Evolutionary conservation across 2,888 invertebrate genomes (phyloP), one percentile per base, ranked within the genome.

Genomic region (Metacarcinus magister): DNA sequence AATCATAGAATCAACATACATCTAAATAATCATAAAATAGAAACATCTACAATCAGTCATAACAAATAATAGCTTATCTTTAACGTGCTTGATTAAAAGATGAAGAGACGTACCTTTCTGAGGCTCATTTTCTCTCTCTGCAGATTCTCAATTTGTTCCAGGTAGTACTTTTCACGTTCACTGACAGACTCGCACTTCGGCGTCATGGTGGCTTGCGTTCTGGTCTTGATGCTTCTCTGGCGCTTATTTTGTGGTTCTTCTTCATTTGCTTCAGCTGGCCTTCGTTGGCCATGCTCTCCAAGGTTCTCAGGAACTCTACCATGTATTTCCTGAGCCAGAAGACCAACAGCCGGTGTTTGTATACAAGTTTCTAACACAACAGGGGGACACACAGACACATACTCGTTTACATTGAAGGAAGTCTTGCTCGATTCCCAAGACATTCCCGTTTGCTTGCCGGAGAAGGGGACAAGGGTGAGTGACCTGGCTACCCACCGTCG

Each of bases 51-150:
- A 19, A 5, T 23, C 39, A 94, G 82, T 2, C 48, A 94, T 13
- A 82, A 46, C 5, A 48, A 23, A 92, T 28, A 4, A 39, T n/a
- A 44, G 10, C 10, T 39, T 2, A 39, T 39, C 87, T 87, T 39
- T 39, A 13, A 87, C 39, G 8, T 39, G 28, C 2, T 39, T 87
- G 0, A 32, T 23, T 0, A n/a, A 0, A 10, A 46, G 10, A 48
- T 0, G 19, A 75, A 89, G 23, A 93, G 23, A 44, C 95, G 67
- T 92, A 97, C 97, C 95, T 96, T 96, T 43, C 97, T 94, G 0
- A 97, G 87, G 43, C 19, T 96, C n/a, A 96, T 97, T 91, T 96
- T 96, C 89, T 97, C 97, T 92, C 82, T 95, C 44, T 97, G 97
- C 19, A 97, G 90, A 46, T 95, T 48, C 87, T 97, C 97, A 44